Conservation (phyloP, 2,888 invertebrate species). For the Nematopogon swammerdamellus region DNA sequence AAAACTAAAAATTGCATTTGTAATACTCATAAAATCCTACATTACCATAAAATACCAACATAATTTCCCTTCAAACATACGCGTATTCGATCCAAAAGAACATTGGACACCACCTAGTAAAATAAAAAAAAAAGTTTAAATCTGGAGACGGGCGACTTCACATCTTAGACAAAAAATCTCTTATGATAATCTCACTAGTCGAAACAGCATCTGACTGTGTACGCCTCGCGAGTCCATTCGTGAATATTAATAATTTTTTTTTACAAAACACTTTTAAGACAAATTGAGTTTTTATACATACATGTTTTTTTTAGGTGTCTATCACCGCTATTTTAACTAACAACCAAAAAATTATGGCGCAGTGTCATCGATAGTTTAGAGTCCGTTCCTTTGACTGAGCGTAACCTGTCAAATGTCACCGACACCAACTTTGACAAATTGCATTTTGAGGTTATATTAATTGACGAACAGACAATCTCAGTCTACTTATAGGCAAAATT, state of each 20-base stretch:
- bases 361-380: not conserved
- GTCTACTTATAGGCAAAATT: no score
- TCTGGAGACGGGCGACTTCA: not conserved
- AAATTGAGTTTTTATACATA: conserved; percentile 2
- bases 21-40: no score
- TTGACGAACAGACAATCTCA: conserved; percentile 1
- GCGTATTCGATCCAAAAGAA: no score
- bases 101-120: no score
- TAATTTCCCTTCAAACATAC: no score
- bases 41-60: no score
- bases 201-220: conserved; percentile 25
- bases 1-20: not conserved
- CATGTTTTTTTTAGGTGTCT: no score
- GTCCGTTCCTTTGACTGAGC: not conserved
- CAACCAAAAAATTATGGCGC: not conserved
- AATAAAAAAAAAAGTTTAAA: no score
- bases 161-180: not conserved
- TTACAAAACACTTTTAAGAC: not conserved
- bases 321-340: not conserved
- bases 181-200: conserved; percentile 24
- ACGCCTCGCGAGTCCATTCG: conserved; percentile 14
- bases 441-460: not conserved
- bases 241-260: not conserved
- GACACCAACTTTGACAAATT: not conserved
- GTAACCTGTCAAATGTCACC: not conserved